Conservation (phyloP, 2,113 vertebrate genomes). For the Drymodes brunneopygia region DNA sequence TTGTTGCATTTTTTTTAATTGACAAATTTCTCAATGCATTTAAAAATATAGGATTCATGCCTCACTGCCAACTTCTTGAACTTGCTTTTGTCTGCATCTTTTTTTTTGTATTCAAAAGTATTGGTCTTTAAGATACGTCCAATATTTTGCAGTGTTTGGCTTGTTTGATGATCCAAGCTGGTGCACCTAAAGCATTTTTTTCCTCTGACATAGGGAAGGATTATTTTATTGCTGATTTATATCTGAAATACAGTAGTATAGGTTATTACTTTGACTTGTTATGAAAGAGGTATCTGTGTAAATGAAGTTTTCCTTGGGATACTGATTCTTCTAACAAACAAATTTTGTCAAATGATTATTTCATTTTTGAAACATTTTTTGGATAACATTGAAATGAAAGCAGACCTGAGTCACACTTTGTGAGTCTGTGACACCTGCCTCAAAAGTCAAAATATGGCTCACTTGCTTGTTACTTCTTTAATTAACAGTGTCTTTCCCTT, state of each 20-base stretch:
- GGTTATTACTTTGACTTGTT: background rate
- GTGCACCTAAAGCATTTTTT: background rate
- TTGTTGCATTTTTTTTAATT: background rate
- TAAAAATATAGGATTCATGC: background rate
- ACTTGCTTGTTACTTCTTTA: background rate
- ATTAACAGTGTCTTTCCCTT: background rate
- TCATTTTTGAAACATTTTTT: background rate
- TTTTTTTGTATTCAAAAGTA: background rate
- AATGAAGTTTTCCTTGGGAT: background rate
- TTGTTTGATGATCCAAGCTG: background rate
- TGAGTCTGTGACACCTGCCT: background rate
- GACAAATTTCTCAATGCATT: background rate
- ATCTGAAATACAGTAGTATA: background rate
- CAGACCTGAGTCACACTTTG: background rate
- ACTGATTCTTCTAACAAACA: background rate
- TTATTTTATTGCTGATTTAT: background rate
- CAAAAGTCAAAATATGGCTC: background rate
- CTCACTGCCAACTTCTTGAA: background rate
- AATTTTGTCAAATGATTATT: background rate
- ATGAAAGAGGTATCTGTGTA: background rate
- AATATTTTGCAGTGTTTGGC: background rate
- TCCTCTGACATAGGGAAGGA: background rate
- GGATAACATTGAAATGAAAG: background rate
- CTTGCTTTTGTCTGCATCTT: fast-evolving
- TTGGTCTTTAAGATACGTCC: background rate